Percentiles rank a stretch among this genome's conserved stretches.
Conservation (phyloP, 2,113 vertebrate genomes). For the Lophius piscatorius region DNA sequence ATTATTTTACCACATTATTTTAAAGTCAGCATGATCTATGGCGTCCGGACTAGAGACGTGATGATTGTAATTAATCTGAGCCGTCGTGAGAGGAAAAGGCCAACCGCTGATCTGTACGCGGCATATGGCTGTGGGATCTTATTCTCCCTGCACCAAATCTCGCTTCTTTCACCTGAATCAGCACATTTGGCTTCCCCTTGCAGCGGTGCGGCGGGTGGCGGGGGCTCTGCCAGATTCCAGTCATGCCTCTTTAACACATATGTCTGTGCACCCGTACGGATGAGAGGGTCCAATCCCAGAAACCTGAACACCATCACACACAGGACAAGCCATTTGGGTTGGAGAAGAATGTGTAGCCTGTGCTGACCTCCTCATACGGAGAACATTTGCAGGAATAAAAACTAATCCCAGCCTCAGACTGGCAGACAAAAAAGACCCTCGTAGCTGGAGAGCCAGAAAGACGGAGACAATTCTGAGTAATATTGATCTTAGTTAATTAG, state of each 20-base stretch:
- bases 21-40: conserved; percentile 79
- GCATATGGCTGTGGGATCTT: conserved; percentile 73
- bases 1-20: conserved; percentile 76
- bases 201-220: conserved; percentile 32
- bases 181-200: conserved; percentile 55
- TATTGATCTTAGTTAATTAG: conserved; percentile 84
- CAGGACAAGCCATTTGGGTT: too few relatives aligned
- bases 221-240: conserved; percentile 40
- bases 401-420: too few relatives aligned
- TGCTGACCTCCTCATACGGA: too few relatives aligned
- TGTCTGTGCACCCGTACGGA: conserved; percentile 24
- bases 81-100: conserved; percentile 71
- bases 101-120: conserved; percentile 67
- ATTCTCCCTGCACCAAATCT: conserved; percentile 68
- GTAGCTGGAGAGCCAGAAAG: conserved; percentile 37
- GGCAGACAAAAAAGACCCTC: background rate
- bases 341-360: too few relatives aligned
- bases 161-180: conserved; percentile 70
- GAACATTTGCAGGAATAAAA: too few relatives aligned
- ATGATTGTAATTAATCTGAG: conserved; percentile 81
- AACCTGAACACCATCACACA: too few relatives aligned
- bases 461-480: conserved; percentile 76
- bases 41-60: conserved; percentile 60
- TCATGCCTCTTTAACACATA: conserved; percentile 22
- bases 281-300: background rate